Evolutionary conservation across 1,140 invertebrate genomes (phyloP).

Genomic region (Nixonia krombeini): DNA sequence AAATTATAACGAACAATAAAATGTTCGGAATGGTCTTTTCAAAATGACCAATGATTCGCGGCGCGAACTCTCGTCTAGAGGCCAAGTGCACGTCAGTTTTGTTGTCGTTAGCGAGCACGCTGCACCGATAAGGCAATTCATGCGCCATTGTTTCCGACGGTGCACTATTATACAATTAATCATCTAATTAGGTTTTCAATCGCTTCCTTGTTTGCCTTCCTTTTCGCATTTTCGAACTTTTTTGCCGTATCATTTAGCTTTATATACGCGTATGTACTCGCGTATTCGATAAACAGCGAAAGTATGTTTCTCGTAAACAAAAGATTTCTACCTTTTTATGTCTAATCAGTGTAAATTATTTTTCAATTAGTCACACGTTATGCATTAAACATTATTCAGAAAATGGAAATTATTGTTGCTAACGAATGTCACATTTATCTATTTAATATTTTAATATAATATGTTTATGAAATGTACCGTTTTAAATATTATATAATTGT

Average conservation of each 20-base stretch:
- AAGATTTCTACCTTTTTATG: too few relatives aligned
- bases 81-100: constrained; percentile 27
- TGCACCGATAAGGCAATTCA: constrained; percentile 50
- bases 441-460: too few relatives aligned
- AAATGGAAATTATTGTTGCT: too few relatives aligned
- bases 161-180: constrained; percentile 63
- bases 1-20: not conserved
- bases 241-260: not conserved
- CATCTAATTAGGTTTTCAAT: constrained; percentile 58
- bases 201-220: constrained; percentile 4
- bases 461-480: too few relatives aligned
- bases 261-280: too few relatives aligned
- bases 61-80: constrained; percentile 6
- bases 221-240: constrained; percentile 15
- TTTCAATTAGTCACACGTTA: too few relatives aligned
- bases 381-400: too few relatives aligned
- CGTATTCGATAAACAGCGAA: not conserved
- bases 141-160: constrained; percentile 41
- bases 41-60: constrained; percentile 29
- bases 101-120: constrained; percentile 52
- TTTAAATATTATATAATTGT: too few relatives aligned
- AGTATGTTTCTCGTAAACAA: not conserved
- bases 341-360: too few relatives aligned
- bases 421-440: too few relatives aligned
- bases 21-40: not conserved